Base-by-base conservation (phyloP, 64 coral and sea anemone genomes). In the Montipora foliosa region DNA sequence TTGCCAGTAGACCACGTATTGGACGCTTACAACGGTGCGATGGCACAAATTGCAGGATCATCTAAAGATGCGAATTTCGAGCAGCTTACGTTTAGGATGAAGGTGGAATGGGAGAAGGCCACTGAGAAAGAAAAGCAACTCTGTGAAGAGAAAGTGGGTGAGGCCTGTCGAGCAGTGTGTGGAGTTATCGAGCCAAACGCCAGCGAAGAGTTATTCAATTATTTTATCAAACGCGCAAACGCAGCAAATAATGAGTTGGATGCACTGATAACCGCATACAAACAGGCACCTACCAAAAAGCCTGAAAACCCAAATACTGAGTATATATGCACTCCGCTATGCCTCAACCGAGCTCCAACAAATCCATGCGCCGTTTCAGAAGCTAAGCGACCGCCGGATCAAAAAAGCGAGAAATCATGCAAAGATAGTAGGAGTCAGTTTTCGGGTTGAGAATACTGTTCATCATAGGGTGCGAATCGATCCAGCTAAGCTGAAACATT, bases 91-190 rank as follows among this genome's bases (percentile, higher is more conserved):
- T 89, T 75, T 22, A 89, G 87, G 29, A n/a, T 78, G 14, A 77
- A 7, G 21, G 53, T 72, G 57, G 57, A 15, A 1, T 76, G 87
- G 87, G 49, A 89, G 47, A 50, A 77, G n/a, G 67, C 73, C 4
- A 29, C 87, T 55, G 25, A 44, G 16, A 37, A 89, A 47, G 48
- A 89, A 60, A 73, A 61, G 22, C 37, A 20, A 66, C 29, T 75
- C 5, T 94, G 92, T 45, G 72, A 72, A 83, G 87, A 94, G 57
- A 88, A 15, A 16, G n/a, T 89, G 16, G 84, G 57, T 17, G 49
- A 53, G 24, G 50, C 87, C 7, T 89, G 87, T 22, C 19, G 44
- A 44, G 55, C 75, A 37, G 50, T 89, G 24, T 89, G 87, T 37
- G 53, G 59, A 10, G 73, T 89, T 58, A 89, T 89, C 58, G 87